These are phyloP conservation scores for Vanessa tameamea DNA, from an alignment of 1,140 invertebrate species.

Conservation along the genomic window DNA sequence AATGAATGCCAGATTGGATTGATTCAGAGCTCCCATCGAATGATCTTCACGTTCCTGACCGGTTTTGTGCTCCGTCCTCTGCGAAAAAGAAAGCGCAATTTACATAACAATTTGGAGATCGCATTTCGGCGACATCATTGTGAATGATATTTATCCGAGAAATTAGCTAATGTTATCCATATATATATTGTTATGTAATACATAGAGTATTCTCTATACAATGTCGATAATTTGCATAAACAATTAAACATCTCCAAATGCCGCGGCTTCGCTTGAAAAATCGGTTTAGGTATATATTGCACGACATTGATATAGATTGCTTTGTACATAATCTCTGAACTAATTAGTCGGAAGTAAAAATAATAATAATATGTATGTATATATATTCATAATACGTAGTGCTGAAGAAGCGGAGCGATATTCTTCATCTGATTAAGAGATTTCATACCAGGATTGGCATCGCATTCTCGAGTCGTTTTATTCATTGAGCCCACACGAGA, in stretches of 20 bases:
- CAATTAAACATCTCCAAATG: no score
- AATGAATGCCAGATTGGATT: not conserved
- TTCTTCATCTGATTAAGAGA: not conserved
- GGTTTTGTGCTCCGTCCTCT: slow-evolving; percentile 8
- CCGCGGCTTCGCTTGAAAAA: no score
- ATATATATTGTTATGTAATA: no score
- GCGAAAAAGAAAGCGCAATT: slow-evolving; percentile 29
- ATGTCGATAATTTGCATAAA: no score
- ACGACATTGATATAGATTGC: no score
- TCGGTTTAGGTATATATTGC: no score
- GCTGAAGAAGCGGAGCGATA: no score
- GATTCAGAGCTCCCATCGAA: not conserved
- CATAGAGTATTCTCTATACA: no score
- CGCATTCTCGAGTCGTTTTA: not conserved
- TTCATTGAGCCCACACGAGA: not conserved
- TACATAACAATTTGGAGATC: slow-evolving; percentile 26
- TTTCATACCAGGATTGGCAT: not conserved
- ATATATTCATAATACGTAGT: no score
- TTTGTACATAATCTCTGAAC: no score
- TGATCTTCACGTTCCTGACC: not conserved
- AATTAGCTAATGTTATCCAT: not conserved
- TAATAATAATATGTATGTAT: no score
- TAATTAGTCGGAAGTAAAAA: no score
- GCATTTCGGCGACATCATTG: slow-evolving; percentile 14
- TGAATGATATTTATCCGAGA: slow-evolving; percentile 13